Conservation (phyloP, 2,797 vertebrate genomes). For the Hyperoplus lanceolatus region DNA sequence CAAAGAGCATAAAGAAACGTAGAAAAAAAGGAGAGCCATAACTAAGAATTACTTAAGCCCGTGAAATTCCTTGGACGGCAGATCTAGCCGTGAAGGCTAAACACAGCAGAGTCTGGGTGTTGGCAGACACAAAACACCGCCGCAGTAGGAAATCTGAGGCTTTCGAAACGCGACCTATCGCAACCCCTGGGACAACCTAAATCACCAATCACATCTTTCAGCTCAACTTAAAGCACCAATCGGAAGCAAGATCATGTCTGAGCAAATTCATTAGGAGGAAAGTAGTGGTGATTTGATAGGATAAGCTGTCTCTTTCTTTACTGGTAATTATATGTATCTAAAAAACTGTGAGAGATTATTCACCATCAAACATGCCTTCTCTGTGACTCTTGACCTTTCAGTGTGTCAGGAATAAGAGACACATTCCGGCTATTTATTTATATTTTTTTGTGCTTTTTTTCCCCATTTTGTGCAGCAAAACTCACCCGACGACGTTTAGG, state of each 20-base stretch:
- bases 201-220: conserved; percentile 45
- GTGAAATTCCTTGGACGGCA: conserved; percentile 81
- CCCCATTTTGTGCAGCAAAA: conserved; percentile 14
- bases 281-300: conserved; percentile 33
- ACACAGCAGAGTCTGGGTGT: conserved; percentile 75
- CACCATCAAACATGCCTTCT: conserved; percentile 17
- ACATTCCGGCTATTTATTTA: conserved; percentile 17
- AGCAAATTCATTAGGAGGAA: neutral
- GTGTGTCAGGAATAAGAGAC: conserved; percentile 31
- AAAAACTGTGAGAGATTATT: conserved; percentile 32
- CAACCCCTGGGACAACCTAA: conserved; percentile 20
- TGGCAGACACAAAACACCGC: conserved; percentile 77
- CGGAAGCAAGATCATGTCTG: conserved; percentile 6
- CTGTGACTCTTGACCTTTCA: conserved; percentile 37
- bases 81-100: conserved; percentile 76
- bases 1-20: conserved; percentile 42
- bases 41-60: conserved; percentile 69
- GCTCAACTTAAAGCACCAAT: conserved; percentile 33
- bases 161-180: conserved; percentile 36
- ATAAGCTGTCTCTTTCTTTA: conserved; percentile 9
- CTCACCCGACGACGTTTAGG: conserved; percentile 32
- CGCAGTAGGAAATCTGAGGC: conserved; percentile 55
- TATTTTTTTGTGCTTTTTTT: conserved; percentile 13
- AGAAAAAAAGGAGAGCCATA: conserved; percentile 63
- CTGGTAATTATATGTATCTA: conserved; percentile 2